phyloP scores from a whole-genome alignment of 2,888 invertebrate genomes.

The Aethes cnicana region DNA sequence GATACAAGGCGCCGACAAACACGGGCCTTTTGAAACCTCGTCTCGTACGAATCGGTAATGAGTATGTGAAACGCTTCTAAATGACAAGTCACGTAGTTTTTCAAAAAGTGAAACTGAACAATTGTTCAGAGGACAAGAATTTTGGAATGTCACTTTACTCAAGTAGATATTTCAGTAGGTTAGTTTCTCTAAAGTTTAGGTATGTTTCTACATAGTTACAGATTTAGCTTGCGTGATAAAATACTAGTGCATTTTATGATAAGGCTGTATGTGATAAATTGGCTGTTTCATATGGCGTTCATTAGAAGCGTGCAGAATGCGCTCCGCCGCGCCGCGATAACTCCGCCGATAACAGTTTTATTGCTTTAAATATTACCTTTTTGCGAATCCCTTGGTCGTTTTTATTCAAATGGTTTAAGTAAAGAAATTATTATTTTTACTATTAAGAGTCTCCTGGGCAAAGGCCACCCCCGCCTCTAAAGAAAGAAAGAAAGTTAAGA shows the following conservation, averaged over 20 bases:
- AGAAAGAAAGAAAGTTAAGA: not conserved
- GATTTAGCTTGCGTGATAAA: slow-evolving; percentile 48
- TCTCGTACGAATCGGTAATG: slow-evolving; percentile 74
- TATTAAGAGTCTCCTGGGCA: slow-evolving; percentile 27
- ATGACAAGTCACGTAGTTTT: slow-evolving; percentile 65
- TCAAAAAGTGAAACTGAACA: slow-evolving; percentile 64
- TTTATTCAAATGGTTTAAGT: slow-evolving; percentile 48
- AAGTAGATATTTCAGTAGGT: not conserved
- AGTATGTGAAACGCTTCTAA: slow-evolving; percentile 66
- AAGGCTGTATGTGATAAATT: slow-evolving; percentile 79
- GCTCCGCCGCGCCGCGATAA: slow-evolving; percentile 78
- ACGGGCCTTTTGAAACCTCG: slow-evolving; percentile 67
- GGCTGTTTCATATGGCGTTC: slow-evolving; percentile 81
- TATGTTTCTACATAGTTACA: slow-evolving; percentile 22
- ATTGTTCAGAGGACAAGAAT: slow-evolving; percentile 54
- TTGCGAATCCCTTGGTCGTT: slow-evolving; percentile 61
- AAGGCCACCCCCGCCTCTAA: no score
- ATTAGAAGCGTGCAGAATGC: slow-evolving; percentile 80
- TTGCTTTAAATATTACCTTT: slow-evolving; percentile 78
- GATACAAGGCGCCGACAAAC: slow-evolving; percentile 75
- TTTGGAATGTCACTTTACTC: slow-evolving; percentile 39
- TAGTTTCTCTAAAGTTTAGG: slow-evolving; percentile 50
- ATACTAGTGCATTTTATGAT: slow-evolving; percentile 74
- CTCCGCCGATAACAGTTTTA: slow-evolving; percentile 73
- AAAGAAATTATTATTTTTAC: slow-evolving; percentile 44